Conservation (phyloP, 2,797 vertebrate genomes). For the Philypnodon macrostomus region DNA sequence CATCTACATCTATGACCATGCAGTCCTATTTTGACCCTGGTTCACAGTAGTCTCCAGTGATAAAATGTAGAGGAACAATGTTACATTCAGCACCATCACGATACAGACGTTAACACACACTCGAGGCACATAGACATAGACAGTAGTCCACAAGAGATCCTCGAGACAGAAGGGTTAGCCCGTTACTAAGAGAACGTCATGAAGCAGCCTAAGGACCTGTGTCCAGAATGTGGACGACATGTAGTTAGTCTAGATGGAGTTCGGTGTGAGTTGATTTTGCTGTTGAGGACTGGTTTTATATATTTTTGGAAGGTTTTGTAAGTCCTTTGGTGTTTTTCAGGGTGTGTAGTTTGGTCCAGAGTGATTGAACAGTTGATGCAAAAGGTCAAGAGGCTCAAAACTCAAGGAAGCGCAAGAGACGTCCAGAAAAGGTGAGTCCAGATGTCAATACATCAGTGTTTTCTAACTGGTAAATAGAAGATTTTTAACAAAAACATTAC, state of each 20-base stretch:
- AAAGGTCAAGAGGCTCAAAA: slow-evolving; percentile 92
- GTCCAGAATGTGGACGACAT: slow-evolving; percentile 11
- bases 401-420: slow-evolving; percentile 85
- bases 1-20: too few species aligned
- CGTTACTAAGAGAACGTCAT: slow-evolving; percentile 24
- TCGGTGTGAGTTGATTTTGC: slow-evolving; percentile 3
- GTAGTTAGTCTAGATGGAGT: slow-evolving; percentile 32
- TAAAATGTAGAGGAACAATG: slow-evolving; percentile 52
- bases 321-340: slow-evolving; percentile 49
- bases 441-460: too few species aligned
- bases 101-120: slow-evolving; percentile 33
- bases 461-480: too few species aligned
- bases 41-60: not conserved
- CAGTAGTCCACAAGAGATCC: slow-evolving; percentile 28
- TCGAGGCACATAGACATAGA: slow-evolving; percentile 32
- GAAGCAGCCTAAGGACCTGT: slow-evolving; percentile 39
- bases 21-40: too few species aligned
- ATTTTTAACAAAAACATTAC: too few species aligned
- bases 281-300: too few species aligned
- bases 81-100: slow-evolving; percentile 59
- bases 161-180: slow-evolving; percentile 7
- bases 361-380: slow-evolving; percentile 87
- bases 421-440: slow-evolving; percentile 81
- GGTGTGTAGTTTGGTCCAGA: slow-evolving; percentile 80
- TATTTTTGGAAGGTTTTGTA: too few species aligned